Conservation (phyloP, 1,140 invertebrate species). For the Aphelinus certus region DNA sequence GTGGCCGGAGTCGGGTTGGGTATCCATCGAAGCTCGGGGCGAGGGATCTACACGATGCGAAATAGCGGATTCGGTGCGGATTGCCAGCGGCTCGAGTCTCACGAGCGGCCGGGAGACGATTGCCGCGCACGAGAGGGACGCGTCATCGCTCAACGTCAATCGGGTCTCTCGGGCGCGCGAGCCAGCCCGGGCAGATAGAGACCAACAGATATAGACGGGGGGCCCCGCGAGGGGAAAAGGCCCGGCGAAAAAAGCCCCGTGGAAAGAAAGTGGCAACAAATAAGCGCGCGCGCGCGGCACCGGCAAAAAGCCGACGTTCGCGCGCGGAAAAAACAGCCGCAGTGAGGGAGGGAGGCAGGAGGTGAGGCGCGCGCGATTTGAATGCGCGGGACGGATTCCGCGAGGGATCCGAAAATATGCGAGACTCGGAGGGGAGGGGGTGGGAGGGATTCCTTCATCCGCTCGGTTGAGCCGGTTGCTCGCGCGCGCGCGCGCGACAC, state of each 20-base stretch:
- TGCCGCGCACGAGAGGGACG: not conserved
- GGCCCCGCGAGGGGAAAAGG: conserved; percentile 29
- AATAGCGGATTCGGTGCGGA: no score
- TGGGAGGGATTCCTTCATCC: no score
- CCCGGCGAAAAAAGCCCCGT: not conserved
- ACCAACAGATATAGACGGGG: conserved; percentile 30
- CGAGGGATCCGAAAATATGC: conserved; percentile 21
- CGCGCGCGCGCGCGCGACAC: no score
- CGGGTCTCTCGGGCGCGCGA: not conserved
- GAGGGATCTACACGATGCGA: no score
- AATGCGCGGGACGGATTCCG: conserved; percentile 48
- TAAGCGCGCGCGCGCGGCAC: not conserved
- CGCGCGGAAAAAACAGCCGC: not conserved
- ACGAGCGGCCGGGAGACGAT: no score
- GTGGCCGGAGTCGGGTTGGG: no score
- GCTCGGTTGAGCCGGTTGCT: no score
- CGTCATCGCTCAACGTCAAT: conserved; percentile 61
- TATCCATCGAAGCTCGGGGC: no score
- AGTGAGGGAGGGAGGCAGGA: conserved; percentile 13
- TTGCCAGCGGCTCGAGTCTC: no score
- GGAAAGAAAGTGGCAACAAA: conserved; percentile 5
- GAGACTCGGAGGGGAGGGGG: not conserved
- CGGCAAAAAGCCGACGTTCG: no score
- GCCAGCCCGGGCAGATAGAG: conserved; percentile 25
- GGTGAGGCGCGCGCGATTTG: conserved; percentile 47